Conservation (phyloP, 2,797 vertebrate genomes). For the Hippocampus kuda region DNA sequence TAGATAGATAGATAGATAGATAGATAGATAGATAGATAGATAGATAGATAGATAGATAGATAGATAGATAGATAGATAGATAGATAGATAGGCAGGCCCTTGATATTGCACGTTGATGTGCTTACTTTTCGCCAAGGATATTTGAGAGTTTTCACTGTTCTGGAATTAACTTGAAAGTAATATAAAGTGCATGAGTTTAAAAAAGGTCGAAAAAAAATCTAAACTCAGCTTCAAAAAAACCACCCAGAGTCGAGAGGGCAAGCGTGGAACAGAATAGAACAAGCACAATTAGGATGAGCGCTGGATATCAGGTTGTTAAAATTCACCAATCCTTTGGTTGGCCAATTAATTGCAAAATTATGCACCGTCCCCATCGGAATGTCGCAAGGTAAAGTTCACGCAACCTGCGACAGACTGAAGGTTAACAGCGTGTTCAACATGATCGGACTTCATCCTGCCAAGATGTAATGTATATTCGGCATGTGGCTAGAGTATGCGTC, state of each 20-base stretch:
- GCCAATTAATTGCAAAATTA: slow-evolving; percentile 23
- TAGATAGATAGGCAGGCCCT: no score
- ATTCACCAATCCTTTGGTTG: slow-evolving; percentile 16
- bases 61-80: no score
- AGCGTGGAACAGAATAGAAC: slow-evolving; percentile 33
- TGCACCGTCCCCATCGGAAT: slow-evolving; percentile 20
- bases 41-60: no score
- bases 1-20: no score
- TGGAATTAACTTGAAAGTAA: background rate
- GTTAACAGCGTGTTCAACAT: background rate
- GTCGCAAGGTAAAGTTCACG: slow-evolving; percentile 12
- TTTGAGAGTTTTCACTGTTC: background rate
- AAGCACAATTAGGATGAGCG: slow-evolving; percentile 38
- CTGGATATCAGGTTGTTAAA: slow-evolving; percentile 33
- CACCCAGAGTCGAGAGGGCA: slow-evolving; percentile 23
- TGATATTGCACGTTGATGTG: no score
- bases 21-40: no score
- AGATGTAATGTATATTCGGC: no score
- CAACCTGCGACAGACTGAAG: background rate
- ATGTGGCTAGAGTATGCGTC: no score
- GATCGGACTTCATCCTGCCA: background rate
- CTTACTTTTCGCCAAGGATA: background rate
- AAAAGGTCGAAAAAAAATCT: background rate
- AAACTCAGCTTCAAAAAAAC: no score
- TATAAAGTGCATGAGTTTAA: background rate